Evolutionary conservation across 1,140 invertebrate genomes (phyloP).

Genomic region (Drosophila punjabiensis): DNA sequence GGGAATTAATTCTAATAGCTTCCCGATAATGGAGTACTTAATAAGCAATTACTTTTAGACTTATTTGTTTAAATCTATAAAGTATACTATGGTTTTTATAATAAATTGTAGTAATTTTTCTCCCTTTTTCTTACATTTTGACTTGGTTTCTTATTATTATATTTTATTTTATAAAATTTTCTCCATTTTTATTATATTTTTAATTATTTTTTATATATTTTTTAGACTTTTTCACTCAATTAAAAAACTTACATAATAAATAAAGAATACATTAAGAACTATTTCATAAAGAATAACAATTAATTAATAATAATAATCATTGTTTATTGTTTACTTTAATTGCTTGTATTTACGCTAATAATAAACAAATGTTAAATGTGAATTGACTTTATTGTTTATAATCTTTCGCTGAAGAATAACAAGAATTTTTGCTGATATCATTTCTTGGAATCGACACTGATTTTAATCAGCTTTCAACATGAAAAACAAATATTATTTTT

Average conservation of each 20-base stretch:
- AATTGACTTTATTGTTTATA: conserved; percentile 4
- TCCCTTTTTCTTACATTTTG: too few relatives aligned
- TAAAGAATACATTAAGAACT: not conserved
- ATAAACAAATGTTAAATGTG: not conserved
- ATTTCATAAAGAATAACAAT: too few relatives aligned
- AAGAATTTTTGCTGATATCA: not conserved
- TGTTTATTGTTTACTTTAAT: not conserved
- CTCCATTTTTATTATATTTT: not conserved
- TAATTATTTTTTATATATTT: not conserved
- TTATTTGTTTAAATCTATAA: not conserved
- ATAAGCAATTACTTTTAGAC: not conserved
- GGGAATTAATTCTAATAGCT: not conserved
- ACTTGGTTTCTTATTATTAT: not conserved
- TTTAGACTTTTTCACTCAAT: not conserved
- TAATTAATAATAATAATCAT: too few relatives aligned
- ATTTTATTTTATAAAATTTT: not conserved
- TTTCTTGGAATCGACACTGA: conserved; percentile 1
- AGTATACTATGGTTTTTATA: not conserved
- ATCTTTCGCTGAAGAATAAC: not conserved
- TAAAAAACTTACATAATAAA: not conserved
- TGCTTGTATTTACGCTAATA: not conserved
- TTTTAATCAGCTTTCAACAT: not conserved
- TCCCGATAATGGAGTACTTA: not conserved
- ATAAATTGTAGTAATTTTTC: too few relatives aligned
- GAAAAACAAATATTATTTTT: conserved; percentile 2